These are phyloP conservation scores for Tachycineta bicolor DNA, from an alignment of 2,113 vertebrate genomes.

Conservation along the genomic window DNA sequence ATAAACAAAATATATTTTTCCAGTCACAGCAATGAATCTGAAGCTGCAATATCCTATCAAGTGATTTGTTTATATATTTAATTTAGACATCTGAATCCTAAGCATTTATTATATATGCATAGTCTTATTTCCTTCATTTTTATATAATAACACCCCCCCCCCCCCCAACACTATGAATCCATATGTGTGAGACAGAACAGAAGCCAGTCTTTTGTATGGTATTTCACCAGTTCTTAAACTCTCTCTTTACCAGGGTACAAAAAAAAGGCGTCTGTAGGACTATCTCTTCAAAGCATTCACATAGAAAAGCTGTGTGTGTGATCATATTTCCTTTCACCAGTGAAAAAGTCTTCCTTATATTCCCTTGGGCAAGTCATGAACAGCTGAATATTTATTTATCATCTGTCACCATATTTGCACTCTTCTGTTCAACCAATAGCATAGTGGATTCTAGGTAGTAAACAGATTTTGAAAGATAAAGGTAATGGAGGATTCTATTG, in stretches of 20 bases:
- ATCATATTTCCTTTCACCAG: not conserved
- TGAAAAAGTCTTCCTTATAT: not conserved
- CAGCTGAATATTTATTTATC: not conserved
- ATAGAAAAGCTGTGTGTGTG: not conserved
- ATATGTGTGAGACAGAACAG: not conserved
- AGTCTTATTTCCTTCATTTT: not conserved
- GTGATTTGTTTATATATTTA: not conserved
- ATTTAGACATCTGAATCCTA: not conserved
- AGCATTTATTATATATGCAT: not conserved
- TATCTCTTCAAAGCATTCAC: not conserved
- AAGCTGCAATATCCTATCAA: not conserved
- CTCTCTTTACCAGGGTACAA: not conserved
- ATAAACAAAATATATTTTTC: not conserved
- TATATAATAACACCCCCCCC: not conserved
- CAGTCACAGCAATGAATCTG: not conserved
- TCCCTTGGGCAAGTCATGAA: not conserved
- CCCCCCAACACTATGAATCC: not conserved
- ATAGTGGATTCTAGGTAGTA: not conserved
- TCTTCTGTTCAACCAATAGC: not conserved
- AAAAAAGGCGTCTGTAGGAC: not conserved
- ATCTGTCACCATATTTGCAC: not conserved
- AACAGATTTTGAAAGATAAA: not conserved
- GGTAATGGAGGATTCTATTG: not conserved
- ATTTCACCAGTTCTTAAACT: not conserved
- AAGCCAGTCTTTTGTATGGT: not conserved